Conservation (phyloP, 2,113 vertebrate genomes). For the Speoplatyrhinus poulsoni region DNA sequence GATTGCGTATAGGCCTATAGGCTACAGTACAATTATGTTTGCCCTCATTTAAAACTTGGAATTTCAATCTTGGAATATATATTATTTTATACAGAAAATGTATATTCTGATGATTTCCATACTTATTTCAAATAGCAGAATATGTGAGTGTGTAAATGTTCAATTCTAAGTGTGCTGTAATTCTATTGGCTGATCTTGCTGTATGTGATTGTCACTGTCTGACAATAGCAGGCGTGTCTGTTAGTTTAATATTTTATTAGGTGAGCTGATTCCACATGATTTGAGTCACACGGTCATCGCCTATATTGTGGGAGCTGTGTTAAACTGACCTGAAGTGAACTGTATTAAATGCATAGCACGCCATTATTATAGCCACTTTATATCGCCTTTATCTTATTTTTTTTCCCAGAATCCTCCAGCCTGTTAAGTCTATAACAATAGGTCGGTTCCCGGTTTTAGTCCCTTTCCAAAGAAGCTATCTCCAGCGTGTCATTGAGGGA, state of each 20-base stretch:
- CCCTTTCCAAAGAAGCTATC: conserved; percentile 53
- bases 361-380: conserved; percentile 31
- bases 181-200: conserved; percentile 59
- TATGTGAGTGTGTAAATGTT: no score
- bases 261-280: conserved; percentile 32
- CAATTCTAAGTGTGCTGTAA: conserved; percentile 24
- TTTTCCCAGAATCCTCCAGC: conserved; percentile 15
- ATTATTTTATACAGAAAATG: no score
- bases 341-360: conserved; percentile 35
- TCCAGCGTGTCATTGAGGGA: conserved; percentile 43
- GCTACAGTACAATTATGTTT: neutral
- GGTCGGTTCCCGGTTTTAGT: conserved; percentile 36
- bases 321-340: conserved; percentile 18
- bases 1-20: conserved; percentile 24
- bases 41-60: no score
- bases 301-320: conserved; percentile 35
- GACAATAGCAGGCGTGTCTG: conserved; percentile 42
- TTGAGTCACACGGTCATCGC: conserved; percentile 18
- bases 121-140: no score
- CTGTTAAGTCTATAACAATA: conserved; percentile 51
- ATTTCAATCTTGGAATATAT: no score
- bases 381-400: conserved; percentile 41
- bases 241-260: conserved; percentile 42
- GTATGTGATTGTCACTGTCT: conserved; percentile 46
- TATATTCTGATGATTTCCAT: no score